Conservation (phyloP, 2,888 invertebrate genomes). For the Epinotia brunnichana region DNA sequence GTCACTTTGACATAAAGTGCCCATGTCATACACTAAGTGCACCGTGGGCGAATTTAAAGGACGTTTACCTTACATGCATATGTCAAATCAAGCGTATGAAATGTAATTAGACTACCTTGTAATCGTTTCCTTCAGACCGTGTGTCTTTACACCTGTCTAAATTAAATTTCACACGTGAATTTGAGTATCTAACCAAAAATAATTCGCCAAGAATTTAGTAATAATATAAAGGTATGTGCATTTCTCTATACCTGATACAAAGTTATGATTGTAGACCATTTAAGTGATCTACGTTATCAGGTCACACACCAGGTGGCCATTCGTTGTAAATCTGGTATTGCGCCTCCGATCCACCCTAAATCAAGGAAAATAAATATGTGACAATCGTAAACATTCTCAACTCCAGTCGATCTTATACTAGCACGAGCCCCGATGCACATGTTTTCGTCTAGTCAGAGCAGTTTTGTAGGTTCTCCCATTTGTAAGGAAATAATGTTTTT, state of each 20-base stretch:
- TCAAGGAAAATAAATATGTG: constrained; percentile 57
- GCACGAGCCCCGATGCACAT: too few species aligned
- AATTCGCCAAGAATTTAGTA: constrained; percentile 51
- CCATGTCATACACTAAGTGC: too few species aligned
- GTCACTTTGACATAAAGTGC: too few species aligned
- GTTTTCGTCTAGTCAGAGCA: too few species aligned
- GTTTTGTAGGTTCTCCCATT: too few species aligned
- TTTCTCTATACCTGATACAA: constrained; percentile 51
- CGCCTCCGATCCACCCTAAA: constrained; percentile 79
- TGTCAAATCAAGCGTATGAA: constrained; percentile 19
- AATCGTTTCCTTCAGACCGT: neutral
- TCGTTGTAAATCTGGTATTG: constrained; percentile 71
- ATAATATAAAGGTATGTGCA: constrained; percentile 28
- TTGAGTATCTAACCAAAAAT: constrained; percentile 16
- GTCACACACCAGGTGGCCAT: constrained; percentile 63
- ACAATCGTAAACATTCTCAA: constrained; percentile 4
- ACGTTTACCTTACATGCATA: too few species aligned
- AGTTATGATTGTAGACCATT: constrained; percentile 45
- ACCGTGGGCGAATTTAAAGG: too few species aligned
- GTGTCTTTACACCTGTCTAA: neutral
- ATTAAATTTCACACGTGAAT: constrained; percentile 15
- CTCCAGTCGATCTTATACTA: neutral
- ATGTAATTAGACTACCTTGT: neutral
- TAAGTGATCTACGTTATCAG: constrained; percentile 53
- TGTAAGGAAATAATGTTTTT: too few species aligned